phyloP scores from a whole-genome alignment of 2,888 invertebrate genomes.

The Sesamia inferens region DNA sequence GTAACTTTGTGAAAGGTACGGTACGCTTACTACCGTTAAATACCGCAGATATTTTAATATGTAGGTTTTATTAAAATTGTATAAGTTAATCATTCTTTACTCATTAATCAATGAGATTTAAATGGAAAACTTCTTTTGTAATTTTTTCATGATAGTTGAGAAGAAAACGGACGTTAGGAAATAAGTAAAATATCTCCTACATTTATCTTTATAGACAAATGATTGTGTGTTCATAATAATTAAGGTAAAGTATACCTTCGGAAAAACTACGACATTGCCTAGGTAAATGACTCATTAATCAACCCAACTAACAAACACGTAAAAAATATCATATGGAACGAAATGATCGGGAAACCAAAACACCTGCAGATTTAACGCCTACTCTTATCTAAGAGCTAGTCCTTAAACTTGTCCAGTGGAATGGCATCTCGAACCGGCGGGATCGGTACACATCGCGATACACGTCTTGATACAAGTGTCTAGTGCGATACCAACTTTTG shows the following conservation, averaged over 20 bases:
- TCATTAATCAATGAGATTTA: not conserved
- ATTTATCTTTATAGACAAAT: not conserved
- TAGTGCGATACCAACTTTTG: conserved; percentile 46
- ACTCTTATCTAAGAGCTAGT: conserved; percentile 46
- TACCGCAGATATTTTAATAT: not conserved
- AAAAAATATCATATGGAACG: conserved; percentile 1
- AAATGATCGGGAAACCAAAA: conserved; percentile 10
- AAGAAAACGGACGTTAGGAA: not conserved
- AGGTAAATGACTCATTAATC: not conserved
- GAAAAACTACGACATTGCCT: not conserved
- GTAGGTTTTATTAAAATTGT: not conserved
- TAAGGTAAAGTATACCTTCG: not conserved
- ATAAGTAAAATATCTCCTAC: not conserved
- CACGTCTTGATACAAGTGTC: conserved; percentile 44
- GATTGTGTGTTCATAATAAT: not conserved
- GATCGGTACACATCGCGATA: conserved; percentile 29
- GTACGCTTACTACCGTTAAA: not conserved
- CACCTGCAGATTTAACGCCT: conserved; percentile 45
- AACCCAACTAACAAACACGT: not conserved
- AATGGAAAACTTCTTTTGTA: not conserved
- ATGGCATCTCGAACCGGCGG: conserved; percentile 38
- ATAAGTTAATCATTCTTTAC: not conserved
- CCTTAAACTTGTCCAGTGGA: conserved; percentile 41
- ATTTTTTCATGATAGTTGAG: no score
- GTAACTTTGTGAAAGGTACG: conserved; percentile 1